Conservation (phyloP, 2,797 vertebrate species). For the Cyprinella venusta region DNA sequence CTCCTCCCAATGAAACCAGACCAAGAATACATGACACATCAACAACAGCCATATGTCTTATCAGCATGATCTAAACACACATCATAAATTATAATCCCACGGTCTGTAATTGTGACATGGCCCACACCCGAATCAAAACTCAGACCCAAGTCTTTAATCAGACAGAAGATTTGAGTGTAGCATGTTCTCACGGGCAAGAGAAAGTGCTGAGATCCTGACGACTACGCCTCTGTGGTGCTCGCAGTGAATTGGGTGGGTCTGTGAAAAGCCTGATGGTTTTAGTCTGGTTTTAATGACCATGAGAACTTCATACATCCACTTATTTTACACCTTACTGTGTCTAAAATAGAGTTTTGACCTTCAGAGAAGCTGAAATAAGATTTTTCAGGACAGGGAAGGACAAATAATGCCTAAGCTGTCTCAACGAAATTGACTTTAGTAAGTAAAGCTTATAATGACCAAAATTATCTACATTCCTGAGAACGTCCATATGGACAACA, state of each 20-base stretch:
- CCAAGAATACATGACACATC: slow-evolving; percentile 38
- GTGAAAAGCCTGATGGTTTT: slow-evolving; percentile 32
- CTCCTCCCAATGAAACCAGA: slow-evolving; percentile 29
- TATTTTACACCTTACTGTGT: background rate
- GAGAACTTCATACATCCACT: slow-evolving; percentile 33
- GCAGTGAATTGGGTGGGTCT: slow-evolving; percentile 30
- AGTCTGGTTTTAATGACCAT: slow-evolving; percentile 28
- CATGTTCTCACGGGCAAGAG: slow-evolving; percentile 33
- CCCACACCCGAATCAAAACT: slow-evolving; percentile 52
- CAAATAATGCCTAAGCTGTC: background rate
- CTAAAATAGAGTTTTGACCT: slow-evolving; percentile 34
- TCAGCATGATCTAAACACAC: slow-evolving; percentile 53
- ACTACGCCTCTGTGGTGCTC: background rate
- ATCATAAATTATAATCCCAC: slow-evolving; percentile 38
- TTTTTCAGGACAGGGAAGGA: slow-evolving; percentile 7
- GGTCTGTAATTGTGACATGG: slow-evolving; percentile 54
- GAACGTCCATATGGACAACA: background rate
- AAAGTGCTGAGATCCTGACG: slow-evolving; percentile 20
- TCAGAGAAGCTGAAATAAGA: background rate
- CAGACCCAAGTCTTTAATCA: slow-evolving; percentile 56
- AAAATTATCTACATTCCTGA: background rate
- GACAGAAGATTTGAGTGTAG: slow-evolving; percentile 35
- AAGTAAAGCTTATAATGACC: background rate
- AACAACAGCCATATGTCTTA: slow-evolving; percentile 46
- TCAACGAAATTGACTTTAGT: slow-evolving; percentile 1